A percentile compares a stretch with the other conserved stretches of the same genome.
Conservation (phyloP, 2,113 vertebrate species). For the Chascanopsetta lugubris region DNA sequence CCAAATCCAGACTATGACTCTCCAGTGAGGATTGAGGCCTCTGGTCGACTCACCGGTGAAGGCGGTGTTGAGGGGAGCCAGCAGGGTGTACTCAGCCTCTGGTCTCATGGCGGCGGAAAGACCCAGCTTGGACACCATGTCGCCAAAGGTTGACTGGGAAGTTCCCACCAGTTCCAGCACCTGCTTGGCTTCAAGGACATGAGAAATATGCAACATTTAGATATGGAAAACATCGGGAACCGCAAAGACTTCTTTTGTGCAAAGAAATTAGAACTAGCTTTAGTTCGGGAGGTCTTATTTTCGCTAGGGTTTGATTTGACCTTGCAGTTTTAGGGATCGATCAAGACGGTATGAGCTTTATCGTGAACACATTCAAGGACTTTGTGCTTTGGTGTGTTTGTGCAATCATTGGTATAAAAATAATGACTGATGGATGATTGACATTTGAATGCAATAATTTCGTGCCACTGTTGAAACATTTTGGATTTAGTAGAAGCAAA, state of each 20-base stretch:
- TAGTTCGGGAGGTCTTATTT: too few relatives aligned
- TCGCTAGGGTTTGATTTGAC: background rate
- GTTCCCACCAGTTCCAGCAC: conserved; percentile 89
- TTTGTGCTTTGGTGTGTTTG: too few relatives aligned
- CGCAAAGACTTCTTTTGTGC: background rate
- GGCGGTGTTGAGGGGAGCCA: conserved; percentile 88
- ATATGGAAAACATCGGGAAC: background rate
- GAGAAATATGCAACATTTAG: conserved; percentile 23
- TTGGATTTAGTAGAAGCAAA: too few relatives aligned
- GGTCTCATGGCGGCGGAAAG: conserved; percentile 83
- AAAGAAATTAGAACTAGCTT: too few relatives aligned
- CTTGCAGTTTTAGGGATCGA: too few relatives aligned
- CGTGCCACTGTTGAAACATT: too few relatives aligned
- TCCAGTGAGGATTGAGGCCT: too few relatives aligned
- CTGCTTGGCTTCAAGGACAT: conserved; percentile 88
- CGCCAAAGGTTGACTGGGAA: conserved; percentile 88
- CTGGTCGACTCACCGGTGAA: conserved; percentile 86
- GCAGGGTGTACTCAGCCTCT: conserved; percentile 88
- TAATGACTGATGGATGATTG: too few relatives aligned
- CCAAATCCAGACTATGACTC: conserved; percentile 17
- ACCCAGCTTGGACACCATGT: conserved; percentile 89
- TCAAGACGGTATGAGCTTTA: too few relatives aligned
- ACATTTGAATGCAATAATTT: too few relatives aligned
- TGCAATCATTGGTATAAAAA: too few relatives aligned
- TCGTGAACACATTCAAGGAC: too few relatives aligned